These are phyloP conservation scores for Crossocerus cetratus DNA, from an alignment of 2,888 invertebrate genomes.

Conservation along the genomic window DNA sequence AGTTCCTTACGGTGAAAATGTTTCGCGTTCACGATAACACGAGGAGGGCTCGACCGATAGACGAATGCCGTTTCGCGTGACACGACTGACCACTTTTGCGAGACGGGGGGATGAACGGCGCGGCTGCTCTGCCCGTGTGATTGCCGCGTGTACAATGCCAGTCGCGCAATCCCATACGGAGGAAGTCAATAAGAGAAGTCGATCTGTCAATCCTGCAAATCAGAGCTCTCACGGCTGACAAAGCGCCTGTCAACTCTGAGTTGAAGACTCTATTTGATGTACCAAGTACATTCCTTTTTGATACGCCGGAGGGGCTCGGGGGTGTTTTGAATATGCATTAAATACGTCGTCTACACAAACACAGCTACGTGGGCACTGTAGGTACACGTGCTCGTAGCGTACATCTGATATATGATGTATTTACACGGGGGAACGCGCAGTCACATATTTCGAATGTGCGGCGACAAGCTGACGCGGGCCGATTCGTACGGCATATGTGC, in stretches of 20 bases:
- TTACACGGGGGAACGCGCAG: background rate
- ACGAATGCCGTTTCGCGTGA: conserved; percentile 5
- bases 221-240: conserved; percentile 39
- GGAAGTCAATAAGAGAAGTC: conserved; percentile 62
- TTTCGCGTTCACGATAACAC: conserved; percentile 33
- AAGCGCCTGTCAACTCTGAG: conserved; percentile 42
- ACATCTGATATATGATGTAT: background rate
- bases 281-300: conserved; percentile 64
- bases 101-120: conserved; percentile 11
- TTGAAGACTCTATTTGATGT: conserved; percentile 56
- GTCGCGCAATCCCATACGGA: conserved; percentile 48
- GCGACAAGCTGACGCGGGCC: background rate
- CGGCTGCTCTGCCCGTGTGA: conserved; percentile 36
- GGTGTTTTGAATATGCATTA: conserved; percentile 49
- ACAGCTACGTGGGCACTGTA: background rate
- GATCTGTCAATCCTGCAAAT: conserved; percentile 53
- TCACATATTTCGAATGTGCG: background rate
- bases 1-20: conserved; percentile 38
- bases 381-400: background rate
- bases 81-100: conserved; percentile 30
- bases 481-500: conserved; percentile 48
- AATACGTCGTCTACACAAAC: conserved; percentile 39
- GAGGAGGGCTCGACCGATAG: conserved; percentile 33
- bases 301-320: conserved; percentile 60
- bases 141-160: conserved; percentile 64